phyloP scores from a whole-genome alignment of 1,140 invertebrate genomes.

The Tetramorium parvispinum region DNA sequence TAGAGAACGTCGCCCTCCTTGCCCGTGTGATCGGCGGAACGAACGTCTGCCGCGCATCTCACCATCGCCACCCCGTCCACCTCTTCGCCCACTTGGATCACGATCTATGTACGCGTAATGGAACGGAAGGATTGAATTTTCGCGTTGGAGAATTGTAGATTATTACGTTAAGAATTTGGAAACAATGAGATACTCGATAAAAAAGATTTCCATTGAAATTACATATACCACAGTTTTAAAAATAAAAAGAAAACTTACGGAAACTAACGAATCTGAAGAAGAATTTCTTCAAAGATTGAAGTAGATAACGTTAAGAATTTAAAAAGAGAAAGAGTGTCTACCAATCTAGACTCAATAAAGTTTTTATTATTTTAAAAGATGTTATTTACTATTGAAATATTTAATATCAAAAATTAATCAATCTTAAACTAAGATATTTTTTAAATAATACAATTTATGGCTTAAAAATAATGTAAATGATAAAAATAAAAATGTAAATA shows the following conservation, averaged over 20 bases:
- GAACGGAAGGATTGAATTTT: not conserved
- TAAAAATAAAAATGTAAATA: too few relatives aligned
- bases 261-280: not conserved
- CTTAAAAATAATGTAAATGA: too few relatives aligned
- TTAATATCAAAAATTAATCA: not conserved
- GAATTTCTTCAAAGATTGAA: not conserved
- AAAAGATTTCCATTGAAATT: not conserved
- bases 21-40: constrained; percentile 91
- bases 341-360: not conserved
- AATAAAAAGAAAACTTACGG: not conserved
- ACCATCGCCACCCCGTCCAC: constrained; percentile 97
- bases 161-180: not conserved
- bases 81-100: constrained; percentile 95
- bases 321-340: not conserved
- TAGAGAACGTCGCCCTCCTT: constrained; percentile 90
- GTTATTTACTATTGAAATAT: too few relatives aligned
- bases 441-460: too few relatives aligned
- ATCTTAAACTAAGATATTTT: not conserved
- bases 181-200: not conserved
- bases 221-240: not conserved
- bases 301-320: not conserved
- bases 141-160: not conserved
- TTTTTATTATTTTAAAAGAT: not conserved
- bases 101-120: constrained; percentile 87
- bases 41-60: constrained; percentile 94